Evolutionary conservation across 92 coral and sea anemone genomes (phyloP).

Genomic region (Actinostola sp.): DNA sequence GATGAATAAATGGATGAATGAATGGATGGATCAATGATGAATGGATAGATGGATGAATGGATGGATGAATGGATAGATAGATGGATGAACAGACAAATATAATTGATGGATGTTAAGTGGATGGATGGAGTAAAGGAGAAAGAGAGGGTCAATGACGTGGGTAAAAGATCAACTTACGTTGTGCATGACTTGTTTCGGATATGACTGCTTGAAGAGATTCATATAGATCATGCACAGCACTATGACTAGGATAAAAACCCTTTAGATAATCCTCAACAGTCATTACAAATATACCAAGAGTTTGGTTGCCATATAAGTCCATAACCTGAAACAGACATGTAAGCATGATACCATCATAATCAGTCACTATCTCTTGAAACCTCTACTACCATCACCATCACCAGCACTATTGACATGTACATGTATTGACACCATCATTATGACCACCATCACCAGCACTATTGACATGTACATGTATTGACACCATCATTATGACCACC

Average conservation of each 20-base stretch:
- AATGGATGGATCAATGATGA: no score
- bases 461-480: no score
- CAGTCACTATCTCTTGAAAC: no score
- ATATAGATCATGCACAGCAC: conserved; percentile 60
- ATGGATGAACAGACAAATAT: not conserved
- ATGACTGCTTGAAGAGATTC: conserved; percentile 73
- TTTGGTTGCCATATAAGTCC: conserved; percentile 45
- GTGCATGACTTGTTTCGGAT: conserved; percentile 39
- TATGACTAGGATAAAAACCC: conserved; percentile 55
- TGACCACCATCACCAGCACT: no score
- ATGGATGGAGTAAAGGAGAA: not conserved
- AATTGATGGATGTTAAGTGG: not conserved
- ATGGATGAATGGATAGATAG: no score
- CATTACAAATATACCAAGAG: conserved; percentile 74
- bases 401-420: no score
- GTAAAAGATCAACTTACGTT: conserved; percentile 1
- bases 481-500: no score
- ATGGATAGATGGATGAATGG: no score
- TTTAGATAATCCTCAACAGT: conserved; percentile 58
- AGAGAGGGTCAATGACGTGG: not conserved
- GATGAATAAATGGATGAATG: no score
- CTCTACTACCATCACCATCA: no score
- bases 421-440: no score
- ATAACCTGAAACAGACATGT: conserved; percentile 30
- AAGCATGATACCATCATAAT: no score